Conservation (phyloP, 2,888 invertebrate genomes). For the Cataglyphis livida region DNA sequence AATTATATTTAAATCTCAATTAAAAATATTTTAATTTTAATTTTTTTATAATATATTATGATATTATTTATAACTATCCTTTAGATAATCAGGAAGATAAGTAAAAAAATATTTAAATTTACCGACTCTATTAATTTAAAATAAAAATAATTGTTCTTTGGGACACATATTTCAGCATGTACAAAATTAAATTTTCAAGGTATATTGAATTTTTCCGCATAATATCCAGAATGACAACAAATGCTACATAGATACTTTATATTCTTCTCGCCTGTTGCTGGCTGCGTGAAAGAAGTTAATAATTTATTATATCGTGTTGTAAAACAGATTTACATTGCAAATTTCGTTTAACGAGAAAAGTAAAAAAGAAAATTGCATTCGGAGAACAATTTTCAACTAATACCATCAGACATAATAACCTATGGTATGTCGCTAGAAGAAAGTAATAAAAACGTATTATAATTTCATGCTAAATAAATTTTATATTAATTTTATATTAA, state of each 20-base stretch:
- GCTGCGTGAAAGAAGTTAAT: conserved; percentile 36
- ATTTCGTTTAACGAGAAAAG: conserved; percentile 9
- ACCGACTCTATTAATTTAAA: neutral
- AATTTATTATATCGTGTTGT: conserved; percentile 47
- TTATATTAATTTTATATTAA: neutral
- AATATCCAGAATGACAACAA: conserved; percentile 46
- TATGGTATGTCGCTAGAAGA: neutral
- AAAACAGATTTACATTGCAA: conserved; percentile 50
- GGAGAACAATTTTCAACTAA: neutral
- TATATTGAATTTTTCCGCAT: conserved; percentile 37
- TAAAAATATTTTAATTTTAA: neutral
- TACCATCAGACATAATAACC: neutral
- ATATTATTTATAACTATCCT: neutral
- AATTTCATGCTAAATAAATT: neutral
- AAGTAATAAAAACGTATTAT: neutral
- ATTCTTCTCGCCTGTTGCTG: conserved; percentile 29
- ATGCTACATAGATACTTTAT: conserved; percentile 16
- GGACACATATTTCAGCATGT: neutral
- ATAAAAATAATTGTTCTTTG: neutral
- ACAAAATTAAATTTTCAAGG: conserved; percentile 39
- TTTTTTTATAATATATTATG: neutral
- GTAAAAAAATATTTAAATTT: neutral
- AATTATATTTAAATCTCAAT: neutral
- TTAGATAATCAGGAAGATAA: neutral
- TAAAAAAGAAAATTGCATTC: neutral